These are phyloP conservation scores for Caenorhabditis remanei DNA, from an alignment of 1,140 invertebrate species.

Conservation along the genomic window DNA sequence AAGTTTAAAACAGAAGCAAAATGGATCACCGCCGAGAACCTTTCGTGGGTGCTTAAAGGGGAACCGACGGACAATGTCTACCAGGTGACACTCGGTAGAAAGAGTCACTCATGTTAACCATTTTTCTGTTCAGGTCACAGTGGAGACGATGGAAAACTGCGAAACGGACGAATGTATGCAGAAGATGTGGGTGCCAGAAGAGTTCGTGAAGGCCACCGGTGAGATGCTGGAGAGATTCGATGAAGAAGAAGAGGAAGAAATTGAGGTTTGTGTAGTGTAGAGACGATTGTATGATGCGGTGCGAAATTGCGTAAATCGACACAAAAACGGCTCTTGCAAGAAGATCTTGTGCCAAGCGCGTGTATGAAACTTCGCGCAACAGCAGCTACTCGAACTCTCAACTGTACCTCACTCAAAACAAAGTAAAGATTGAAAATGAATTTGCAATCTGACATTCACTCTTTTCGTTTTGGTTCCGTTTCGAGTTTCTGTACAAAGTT, in stretches of 20 bases:
- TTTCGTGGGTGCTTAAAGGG: slow-evolving; percentile 1
- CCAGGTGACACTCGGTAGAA: not conserved
- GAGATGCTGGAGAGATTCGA: not conserved
- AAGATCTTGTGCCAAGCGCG: no score
- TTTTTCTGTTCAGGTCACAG: not conserved
- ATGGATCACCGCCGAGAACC: not conserved
- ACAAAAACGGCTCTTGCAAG: no score
- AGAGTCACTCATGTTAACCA: not conserved
- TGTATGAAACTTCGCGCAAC: no score
- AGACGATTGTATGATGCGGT: no score
- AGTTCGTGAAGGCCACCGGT: not conserved
- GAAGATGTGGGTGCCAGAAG: not conserved
- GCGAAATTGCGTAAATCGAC: no score
- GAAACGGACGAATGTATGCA: not conserved
- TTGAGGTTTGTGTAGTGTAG: not conserved
- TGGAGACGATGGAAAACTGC: slow-evolving; percentile 22
- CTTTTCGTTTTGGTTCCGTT: no score
- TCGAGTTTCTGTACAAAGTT: no score
- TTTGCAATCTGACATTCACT: no score
- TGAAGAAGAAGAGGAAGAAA: not conserved
- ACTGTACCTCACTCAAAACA: no score
- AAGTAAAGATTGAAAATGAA: no score
- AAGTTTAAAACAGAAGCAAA: not conserved
- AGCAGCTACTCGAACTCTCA: no score
- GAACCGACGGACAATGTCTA: not conserved